These are phyloP conservation scores for Aporophyla nigra DNA, from an alignment of 2,888 invertebrate species.

Conservation along the genomic window DNA sequence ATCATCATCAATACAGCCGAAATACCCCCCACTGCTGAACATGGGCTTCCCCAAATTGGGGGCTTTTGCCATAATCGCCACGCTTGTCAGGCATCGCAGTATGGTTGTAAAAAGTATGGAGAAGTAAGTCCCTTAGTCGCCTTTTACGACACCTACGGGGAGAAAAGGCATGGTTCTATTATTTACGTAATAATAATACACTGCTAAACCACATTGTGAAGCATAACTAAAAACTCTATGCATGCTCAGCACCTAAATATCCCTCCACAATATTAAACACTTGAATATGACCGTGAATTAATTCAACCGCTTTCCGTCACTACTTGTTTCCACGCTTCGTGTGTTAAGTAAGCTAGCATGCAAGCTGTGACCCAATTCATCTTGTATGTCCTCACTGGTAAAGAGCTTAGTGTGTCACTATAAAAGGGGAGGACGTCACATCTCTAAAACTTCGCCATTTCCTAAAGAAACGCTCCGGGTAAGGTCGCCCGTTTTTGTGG, in stretches of 20 bases:
- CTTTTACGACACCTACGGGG: too few species aligned
- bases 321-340: slow-evolving; percentile 8
- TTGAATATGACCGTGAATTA: slow-evolving; percentile 34
- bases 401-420: slow-evolving; percentile 1
- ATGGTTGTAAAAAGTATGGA: too few species aligned
- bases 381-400: neutral
- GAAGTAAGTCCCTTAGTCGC: too few species aligned
- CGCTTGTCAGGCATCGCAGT: too few species aligned
- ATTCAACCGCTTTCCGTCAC: slow-evolving; percentile 23
- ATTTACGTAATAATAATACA: too few species aligned
- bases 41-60: too few species aligned
- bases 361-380: slow-evolving; percentile 34
- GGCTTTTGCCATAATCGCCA: too few species aligned
- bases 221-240: neutral
- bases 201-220: neutral
- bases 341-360: slow-evolving; percentile 10
- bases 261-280: neutral
- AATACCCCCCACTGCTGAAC: too few species aligned
- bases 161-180: too few species aligned
- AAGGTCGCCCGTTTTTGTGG: neutral
- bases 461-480: neutral
- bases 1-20: too few species aligned
- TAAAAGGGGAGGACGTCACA: slow-evolving; percentile 13
- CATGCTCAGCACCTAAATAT: neutral
- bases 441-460: neutral